Evolutionary conservation across 1,140 invertebrate species (phyloP), one percentile per base, ranked within the genome.

Genomic region (Bombus consobrinus): DNA sequence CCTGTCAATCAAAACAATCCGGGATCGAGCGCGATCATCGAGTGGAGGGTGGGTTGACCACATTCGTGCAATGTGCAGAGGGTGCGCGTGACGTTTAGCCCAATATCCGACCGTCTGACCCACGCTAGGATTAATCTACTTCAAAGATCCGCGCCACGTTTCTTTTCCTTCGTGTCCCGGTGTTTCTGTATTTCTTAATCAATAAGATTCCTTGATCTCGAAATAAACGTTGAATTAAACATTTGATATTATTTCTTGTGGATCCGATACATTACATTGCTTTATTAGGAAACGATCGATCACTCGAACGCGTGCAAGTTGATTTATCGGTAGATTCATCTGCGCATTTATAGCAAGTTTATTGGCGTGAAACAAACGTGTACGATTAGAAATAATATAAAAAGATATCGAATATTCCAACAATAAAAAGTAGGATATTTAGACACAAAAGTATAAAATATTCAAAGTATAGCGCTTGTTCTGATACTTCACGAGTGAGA

Each of bases 1-100:
- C 88, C 89, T 83, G 91, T 92, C 91, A 88, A 92, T 92, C 91
- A 92, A 91, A 89, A 83, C 81, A 79, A 89, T 89, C 86, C 82
- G 32, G 71, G 69, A 85, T 84, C 77, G 76, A 72, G 68, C 39
- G 39, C 53, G 77, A 85, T 69, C n/a, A n/a, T 1, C 3, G 28
- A 62, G 12, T 68, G 22, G 34, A 41, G 76, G 84, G 72, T 62
- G 73, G 34, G n/a, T 39, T 81, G 28, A 82, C 57, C 69, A 18
- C 59, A 28, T 37, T 22, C 59, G 39, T 64, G 76, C 68, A 62
- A 8, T n/a, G 71, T 43, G 43, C 57, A 47, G 8, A 41, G 75
- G 81, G 43, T 76, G 85, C 72, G 72, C 34, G 69, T 83, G 76
- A 87, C 85, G 87, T 88, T 87, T 87, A 80, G 85, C 76, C 76